These are phyloP conservation scores for Chrysemys picta DNA, from an alignment of 2,113 vertebrate genomes.

Conservation along the genomic window DNA sequence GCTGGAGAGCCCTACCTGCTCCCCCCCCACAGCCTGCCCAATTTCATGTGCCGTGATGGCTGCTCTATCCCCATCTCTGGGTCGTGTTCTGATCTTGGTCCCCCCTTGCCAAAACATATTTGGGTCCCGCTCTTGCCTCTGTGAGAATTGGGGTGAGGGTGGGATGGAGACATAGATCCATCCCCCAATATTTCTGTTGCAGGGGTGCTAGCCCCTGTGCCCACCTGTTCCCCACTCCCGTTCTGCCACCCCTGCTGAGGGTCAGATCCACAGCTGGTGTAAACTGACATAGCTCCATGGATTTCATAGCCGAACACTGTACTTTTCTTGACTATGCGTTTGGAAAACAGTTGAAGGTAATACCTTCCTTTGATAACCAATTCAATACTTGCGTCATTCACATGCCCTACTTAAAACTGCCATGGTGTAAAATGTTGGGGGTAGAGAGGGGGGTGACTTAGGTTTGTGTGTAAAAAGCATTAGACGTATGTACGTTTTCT, in stretches of 20 bases:
- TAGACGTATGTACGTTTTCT: constrained; percentile 19
- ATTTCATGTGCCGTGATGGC: neutral
- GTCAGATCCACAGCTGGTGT: neutral
- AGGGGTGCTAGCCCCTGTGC: neutral
- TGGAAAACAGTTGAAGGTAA: constrained; percentile 5
- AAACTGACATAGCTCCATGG: accelerated
- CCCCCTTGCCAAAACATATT: neutral
- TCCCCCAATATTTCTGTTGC: neutral
- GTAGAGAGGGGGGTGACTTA: neutral
- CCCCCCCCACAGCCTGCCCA: neutral
- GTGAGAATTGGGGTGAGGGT: neutral
- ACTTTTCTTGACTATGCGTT: neutral
- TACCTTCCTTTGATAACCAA: neutral
- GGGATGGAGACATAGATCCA: neutral
- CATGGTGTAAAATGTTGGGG: neutral
- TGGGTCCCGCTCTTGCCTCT: neutral
- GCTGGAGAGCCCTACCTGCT: neutral
- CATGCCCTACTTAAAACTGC: constrained; percentile 10
- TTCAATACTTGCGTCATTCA: neutral
- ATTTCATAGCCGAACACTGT: neutral
- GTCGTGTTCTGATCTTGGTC: neutral
- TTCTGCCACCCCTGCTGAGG: neutral
- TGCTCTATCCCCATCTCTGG: neutral
- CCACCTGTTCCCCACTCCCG: neutral
- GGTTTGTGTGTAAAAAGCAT: constrained; percentile 42